A percentile compares a stretch with the other conserved stretches of the same genome.
phyloP scores from a whole-genome alignment of 2,888 invertebrate genomes.

The Rugalucina vietnamica region DNA sequence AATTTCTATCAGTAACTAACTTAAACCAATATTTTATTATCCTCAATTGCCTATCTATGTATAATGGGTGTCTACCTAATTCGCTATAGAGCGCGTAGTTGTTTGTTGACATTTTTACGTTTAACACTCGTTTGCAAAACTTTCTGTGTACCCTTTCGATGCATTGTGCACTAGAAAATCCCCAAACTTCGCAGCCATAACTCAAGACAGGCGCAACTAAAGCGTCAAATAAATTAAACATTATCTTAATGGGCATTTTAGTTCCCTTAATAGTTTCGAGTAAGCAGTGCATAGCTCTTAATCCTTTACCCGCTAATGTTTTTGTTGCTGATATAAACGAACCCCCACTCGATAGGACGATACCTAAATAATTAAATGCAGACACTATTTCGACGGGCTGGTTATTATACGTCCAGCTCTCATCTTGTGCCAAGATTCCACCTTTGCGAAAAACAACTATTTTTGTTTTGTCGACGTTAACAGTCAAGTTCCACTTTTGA shows the following conservation, averaged over 20 bases:
- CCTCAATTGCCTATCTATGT: neutral
- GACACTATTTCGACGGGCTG: slow-evolving; percentile 2
- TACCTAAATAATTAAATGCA: slow-evolving; percentile 14
- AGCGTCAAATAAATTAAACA: neutral
- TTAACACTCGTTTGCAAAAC: neutral
- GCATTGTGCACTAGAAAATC: neutral
- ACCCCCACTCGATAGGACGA: neutral
- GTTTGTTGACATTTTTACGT: neutral
- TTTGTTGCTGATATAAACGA: neutral
- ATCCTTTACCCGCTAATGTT: neutral
- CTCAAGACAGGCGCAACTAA: neutral
- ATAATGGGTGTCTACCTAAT: neutral
- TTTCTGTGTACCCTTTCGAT: neutral
- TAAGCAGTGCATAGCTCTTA: neutral
- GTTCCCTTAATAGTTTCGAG: neutral
- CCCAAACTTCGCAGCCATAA: neutral
- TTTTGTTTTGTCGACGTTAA: slow-evolving; percentile 14
- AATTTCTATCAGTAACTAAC: neutral
- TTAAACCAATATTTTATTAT: neutral
- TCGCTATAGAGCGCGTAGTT: neutral
- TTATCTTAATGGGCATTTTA: neutral
- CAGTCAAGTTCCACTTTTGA: slow-evolving; percentile 2
- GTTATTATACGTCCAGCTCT: neutral
- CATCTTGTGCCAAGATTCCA: neutral
- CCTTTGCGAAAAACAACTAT: slow-evolving; percentile 14